Evolutionary conservation across 1,140 invertebrate genomes (phyloP).

Genomic region (Nasonia longicornis): DNA sequence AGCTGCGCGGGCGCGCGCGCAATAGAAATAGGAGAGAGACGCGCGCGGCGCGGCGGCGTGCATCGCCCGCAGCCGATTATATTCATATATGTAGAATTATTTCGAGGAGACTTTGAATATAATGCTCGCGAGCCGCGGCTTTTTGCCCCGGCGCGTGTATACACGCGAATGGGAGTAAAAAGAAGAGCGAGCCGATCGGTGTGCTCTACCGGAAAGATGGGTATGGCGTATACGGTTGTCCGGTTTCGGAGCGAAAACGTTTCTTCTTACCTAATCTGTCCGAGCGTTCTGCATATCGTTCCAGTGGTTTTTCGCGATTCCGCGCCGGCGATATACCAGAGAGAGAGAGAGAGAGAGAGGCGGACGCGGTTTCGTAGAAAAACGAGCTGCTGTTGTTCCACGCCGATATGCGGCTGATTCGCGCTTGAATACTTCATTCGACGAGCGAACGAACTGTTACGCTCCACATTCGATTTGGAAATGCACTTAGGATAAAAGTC

Average conservation of each 20-base stretch:
- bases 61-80: conserved; percentile 35
- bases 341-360: no score
- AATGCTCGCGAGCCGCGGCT: conserved; percentile 28
- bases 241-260: neutral
- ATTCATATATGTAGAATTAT: conserved; percentile 53
- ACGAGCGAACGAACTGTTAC: neutral
- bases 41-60: neutral
- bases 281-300: neutral
- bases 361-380: neutral
- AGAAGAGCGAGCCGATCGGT: neutral
- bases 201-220: conserved; percentile 5
- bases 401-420: no score
- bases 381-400: neutral
- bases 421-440: no score
- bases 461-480: neutral
- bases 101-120: conserved; percentile 51
- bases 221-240: neutral
- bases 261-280: neutral
- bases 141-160: neutral
- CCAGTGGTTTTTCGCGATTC: neutral
- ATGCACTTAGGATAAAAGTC: neutral
- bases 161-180: neutral
- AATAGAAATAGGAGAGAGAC: neutral
- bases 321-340: no score
- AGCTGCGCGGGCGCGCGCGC: neutral